phyloP scores from a whole-genome alignment of 2,113 vertebrate species.

The Myotis yumanensis region DNA sequence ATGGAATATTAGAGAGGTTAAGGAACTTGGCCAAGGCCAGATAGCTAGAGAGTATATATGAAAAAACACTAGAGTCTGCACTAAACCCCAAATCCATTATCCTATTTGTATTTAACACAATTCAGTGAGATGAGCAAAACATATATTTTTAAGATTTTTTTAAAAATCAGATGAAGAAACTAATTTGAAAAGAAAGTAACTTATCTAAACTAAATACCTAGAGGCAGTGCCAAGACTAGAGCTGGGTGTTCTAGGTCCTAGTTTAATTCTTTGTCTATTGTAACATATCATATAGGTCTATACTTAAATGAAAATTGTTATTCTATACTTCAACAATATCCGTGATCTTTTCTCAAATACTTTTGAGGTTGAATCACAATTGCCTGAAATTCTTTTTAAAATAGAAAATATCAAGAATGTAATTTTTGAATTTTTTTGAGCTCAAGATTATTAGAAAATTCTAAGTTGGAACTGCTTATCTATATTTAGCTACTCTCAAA shows the following conservation, averaged over 20 bases:
- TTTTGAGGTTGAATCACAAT: not conserved
- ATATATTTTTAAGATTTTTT: not conserved
- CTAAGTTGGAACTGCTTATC: not conserved
- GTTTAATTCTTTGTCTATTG: not conserved
- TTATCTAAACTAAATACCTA: not conserved
- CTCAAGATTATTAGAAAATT: slow-evolving; percentile 3
- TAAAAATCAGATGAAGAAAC: not conserved
- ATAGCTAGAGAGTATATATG: not conserved
- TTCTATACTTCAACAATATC: not conserved
- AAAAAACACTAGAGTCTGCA: not conserved
- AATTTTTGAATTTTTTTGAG: not conserved
- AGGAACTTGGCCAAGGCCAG: not conserved
- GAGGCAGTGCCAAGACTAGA: not conserved
- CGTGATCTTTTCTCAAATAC: not conserved
- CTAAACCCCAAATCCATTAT: not conserved
- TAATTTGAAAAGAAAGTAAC: slow-evolving; percentile 34
- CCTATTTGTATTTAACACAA: not conserved
- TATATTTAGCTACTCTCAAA: not conserved
- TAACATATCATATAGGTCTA: not conserved
- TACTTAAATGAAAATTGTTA: not conserved
- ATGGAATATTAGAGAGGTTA: not conserved
- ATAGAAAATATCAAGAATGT: not conserved
- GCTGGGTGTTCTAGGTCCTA: not conserved
- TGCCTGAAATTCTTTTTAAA: not conserved
- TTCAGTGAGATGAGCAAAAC: slow-evolving; percentile 6